Evolutionary conservation across 1,140 invertebrate species (phyloP).

Genomic region (Choristoneura fumiferana): DNA sequence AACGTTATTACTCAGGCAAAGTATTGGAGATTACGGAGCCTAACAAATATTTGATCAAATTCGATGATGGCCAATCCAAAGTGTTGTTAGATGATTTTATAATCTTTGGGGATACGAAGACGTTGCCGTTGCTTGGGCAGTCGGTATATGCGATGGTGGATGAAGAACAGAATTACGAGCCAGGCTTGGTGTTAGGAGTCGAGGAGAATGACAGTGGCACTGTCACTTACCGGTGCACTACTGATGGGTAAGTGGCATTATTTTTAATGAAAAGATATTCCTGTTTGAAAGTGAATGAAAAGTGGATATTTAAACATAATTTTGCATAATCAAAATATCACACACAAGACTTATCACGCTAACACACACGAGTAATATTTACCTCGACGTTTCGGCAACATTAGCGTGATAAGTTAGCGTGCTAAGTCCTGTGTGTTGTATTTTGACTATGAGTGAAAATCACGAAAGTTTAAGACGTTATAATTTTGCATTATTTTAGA

Average conservation of each 20-base stretch:
- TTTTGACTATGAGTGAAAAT: no score
- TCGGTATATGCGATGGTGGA: conserved; percentile 74
- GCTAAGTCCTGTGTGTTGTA: no score
- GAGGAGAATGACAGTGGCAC: conserved; percentile 66
- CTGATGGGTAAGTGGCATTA: conserved; percentile 64
- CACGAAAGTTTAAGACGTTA: no score
- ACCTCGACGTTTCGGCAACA: no score
- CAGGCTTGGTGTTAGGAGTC: conserved; percentile 64
- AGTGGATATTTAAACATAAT: background rate
- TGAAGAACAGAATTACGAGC: conserved; percentile 73
- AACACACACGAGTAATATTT: no score
- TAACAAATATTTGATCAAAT: conserved; percentile 80
- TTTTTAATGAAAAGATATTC: background rate
- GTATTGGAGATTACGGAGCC: conserved; percentile 76
- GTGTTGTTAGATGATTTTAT: conserved; percentile 80
- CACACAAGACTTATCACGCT: no score
- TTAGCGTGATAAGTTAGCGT: no score
- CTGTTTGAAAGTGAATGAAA: background rate
- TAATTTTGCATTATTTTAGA: no score
- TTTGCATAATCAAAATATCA: no score
- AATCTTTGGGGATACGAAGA: conserved; percentile 74
- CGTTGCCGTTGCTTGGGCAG: conserved; percentile 71
- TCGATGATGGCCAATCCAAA: conserved; percentile 81
- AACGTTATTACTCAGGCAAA: conserved; percentile 80
- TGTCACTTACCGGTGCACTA: conserved; percentile 71